These are phyloP conservation scores for Vandiemenella viatica DNA, from an alignment of 2,888 invertebrate genomes.

Conservation along the genomic window DNA sequence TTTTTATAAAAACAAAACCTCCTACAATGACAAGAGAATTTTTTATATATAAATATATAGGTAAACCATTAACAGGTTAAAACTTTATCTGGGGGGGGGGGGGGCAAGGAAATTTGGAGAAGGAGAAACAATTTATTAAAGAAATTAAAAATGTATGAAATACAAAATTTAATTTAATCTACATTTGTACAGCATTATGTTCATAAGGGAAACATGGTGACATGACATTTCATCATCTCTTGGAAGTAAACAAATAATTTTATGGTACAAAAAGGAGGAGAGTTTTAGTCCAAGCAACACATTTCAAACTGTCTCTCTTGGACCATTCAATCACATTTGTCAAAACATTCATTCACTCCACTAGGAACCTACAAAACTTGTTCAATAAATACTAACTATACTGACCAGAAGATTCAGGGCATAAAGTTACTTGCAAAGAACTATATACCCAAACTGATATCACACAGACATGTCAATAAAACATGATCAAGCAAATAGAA, in stretches of 20 bases:
- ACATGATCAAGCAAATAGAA: background rate
- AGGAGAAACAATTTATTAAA: too few relatives aligned
- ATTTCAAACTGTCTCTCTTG: background rate
- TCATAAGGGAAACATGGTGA: background rate
- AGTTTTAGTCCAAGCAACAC: background rate
- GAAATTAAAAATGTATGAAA: too few relatives aligned
- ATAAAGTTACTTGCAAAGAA: too few relatives aligned
- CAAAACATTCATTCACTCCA: background rate
- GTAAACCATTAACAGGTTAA: too few relatives aligned
- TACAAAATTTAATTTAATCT: slow-evolving; percentile 11
- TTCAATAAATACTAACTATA: background rate
- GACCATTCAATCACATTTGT: background rate
- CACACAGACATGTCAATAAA: background rate
- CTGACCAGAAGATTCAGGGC: background rate
- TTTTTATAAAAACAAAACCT: too few relatives aligned
- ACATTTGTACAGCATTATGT: slow-evolving; percentile 9
- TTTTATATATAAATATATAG: too few relatives aligned
- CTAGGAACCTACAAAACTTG: slow-evolving; percentile 1
- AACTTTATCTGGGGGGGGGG: too few relatives aligned
- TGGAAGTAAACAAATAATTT: background rate
- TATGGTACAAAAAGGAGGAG: background rate
- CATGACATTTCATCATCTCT: background rate
- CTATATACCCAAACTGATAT: background rate
- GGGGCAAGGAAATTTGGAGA: too few relatives aligned
- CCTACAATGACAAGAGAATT: too few relatives aligned